Conservation (phyloP, 2,888 invertebrate species). For the Mesorhabditis sp. region DNA sequence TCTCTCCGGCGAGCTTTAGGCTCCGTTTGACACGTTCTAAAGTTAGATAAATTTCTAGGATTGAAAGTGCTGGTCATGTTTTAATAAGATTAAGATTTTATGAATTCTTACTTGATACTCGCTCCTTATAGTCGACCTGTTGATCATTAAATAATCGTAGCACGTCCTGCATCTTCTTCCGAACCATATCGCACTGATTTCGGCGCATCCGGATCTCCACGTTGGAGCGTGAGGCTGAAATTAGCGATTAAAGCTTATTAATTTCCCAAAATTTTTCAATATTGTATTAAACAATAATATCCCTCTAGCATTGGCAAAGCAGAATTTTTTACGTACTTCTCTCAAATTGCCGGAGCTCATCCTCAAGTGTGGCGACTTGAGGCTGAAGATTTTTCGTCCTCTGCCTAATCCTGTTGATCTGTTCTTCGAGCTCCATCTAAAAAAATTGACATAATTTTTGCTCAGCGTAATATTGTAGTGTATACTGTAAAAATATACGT, state of each 20-base stretch:
- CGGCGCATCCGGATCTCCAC: slow-evolving; percentile 38
- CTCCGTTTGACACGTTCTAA: slow-evolving; percentile 51
- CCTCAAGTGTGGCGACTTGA: slow-evolving; percentile 34
- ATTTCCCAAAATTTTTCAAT: neutral
- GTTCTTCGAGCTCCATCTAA: slow-evolving; percentile 45
- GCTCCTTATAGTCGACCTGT: slow-evolving; percentile 48
- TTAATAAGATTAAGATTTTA: neutral
- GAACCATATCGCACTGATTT: slow-evolving; percentile 49
- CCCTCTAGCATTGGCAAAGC: no score
- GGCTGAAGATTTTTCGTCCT: slow-evolving; percentile 31
- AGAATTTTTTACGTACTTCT: no score
- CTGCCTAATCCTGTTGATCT: slow-evolving; percentile 38
- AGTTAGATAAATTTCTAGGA: slow-evolving; percentile 10
- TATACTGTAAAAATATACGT: slow-evolving; percentile 7
- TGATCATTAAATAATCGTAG: slow-evolving; percentile 45
- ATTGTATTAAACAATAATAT: no score
- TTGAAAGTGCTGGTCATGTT: no score
- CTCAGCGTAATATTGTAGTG: neutral
- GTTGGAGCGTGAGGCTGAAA: slow-evolving; percentile 24
- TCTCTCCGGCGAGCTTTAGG: slow-evolving; percentile 48
- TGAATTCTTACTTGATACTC: slow-evolving; percentile 33
- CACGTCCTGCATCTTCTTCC: slow-evolving; percentile 42
- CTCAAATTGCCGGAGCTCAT: slow-evolving; percentile 36
- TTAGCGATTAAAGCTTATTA: neutral
- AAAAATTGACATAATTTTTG: slow-evolving; percentile 7